Base-by-base conservation (phyloP, 2,113 vertebrate genomes). In the Hyaena hyaena region DNA sequence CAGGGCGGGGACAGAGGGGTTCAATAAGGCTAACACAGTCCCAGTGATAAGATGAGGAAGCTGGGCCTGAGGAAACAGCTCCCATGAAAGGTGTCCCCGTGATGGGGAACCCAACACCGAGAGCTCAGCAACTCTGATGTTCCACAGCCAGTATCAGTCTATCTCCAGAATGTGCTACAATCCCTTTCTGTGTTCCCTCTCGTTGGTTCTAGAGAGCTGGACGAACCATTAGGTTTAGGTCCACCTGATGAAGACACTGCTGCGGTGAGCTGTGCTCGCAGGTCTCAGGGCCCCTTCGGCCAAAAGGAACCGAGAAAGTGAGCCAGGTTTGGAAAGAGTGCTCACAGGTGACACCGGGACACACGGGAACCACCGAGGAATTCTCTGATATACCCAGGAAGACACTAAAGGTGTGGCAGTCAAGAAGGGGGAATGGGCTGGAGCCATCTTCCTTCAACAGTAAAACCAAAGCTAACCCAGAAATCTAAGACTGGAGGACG, bases 101-200 rank as follows among this genome's bases (percentile, higher is more conserved):
- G 81, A 68, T 4, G 61, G 39, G 14, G 58, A 61, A 1, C 23
- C 10, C 58, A 16, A 19, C 0, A 2, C 26, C 0, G 24, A 19
- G 39, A 26, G 26, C 50, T 77, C 73, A 31, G n/a, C 2, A 16
- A 15, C 45, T 35, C 61, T 43, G 45, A 24, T 7, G 6, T 24
- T 19, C 69, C 45, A 33, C 4, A 11, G 19, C 61, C 6, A 4
- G 7, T 69, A n/a, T 19, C 15, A 4, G 2, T 66, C 19, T 5
- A 33, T 45, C 50, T 76, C 48, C 39, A n/a, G 17, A 4, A 19
- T 11, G 15, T 80, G n/a, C 58, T 33, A 3, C 4, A 8, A 11
- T 39, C 23, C 14, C 10, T 95, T 55, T 45, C 76, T 1, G 0
- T 4, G 4, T 33, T 73, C 58, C 26, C 39, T n/a, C 2, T 5